phyloP scores from a whole-genome alignment of 2,888 invertebrate species.

The Oscheius myriophilus region DNA sequence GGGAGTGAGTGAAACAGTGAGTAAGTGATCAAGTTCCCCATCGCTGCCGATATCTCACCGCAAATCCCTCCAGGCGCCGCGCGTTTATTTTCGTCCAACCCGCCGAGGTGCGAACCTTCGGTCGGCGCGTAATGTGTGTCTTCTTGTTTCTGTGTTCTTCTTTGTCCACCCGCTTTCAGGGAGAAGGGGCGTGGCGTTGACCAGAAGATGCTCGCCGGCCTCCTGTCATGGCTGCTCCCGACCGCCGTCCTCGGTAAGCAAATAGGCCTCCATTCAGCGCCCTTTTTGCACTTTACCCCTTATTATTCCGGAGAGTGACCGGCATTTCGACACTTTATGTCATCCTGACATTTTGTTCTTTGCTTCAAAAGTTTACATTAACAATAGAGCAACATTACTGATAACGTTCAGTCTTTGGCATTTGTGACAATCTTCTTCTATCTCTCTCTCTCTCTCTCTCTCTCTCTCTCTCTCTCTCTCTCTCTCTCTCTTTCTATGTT shows the following conservation, averaged over 20 bases:
- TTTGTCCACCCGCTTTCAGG: slow-evolving; percentile 31
- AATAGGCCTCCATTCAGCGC: slow-evolving; percentile 2
- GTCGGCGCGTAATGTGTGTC: slow-evolving; percentile 26
- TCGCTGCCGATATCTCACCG: no score
- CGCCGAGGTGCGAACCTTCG: slow-evolving; percentile 26
- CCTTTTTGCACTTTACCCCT: not conserved
- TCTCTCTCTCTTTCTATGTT: no score
- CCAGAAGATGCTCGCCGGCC: slow-evolving; percentile 29
- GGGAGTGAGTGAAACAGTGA: no score
- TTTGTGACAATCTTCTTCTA: no score
- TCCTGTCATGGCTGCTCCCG: slow-evolving; percentile 30
- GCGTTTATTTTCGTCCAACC: slow-evolving; percentile 12
- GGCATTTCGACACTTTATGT: slow-evolving; percentile 3
- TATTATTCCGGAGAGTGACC: not conserved
- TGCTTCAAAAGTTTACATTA: not conserved
- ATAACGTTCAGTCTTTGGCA: no score
- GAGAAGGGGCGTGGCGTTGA: slow-evolving; percentile 13
- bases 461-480: no score
- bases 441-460: no score
- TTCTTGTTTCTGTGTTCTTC: slow-evolving; percentile 34
- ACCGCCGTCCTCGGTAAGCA: slow-evolving; percentile 27
- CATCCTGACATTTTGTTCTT: not conserved
- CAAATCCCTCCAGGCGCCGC: not conserved
- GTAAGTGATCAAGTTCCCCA: no score
- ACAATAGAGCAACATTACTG: not conserved